Conservation (phyloP, 2,797 vertebrate species). For the Rhyacichthys aspro region DNA sequence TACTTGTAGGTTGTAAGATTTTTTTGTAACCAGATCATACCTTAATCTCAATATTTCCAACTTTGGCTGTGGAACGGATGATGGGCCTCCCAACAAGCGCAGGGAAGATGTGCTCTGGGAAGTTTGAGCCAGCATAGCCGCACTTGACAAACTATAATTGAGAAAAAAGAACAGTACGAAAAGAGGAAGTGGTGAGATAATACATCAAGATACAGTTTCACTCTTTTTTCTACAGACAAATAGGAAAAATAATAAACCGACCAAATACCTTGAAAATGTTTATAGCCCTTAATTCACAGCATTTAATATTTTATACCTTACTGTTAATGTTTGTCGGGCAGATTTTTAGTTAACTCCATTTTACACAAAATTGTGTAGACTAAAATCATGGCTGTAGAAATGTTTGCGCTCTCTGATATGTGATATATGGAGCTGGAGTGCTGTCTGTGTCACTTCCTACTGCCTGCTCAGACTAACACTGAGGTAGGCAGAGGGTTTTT, state of each 20-base stretch:
- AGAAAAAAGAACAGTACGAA: constrained; percentile 12
- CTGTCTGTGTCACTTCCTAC: constrained; percentile 85
- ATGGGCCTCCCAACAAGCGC: constrained; percentile 85
- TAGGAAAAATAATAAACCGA: no score
- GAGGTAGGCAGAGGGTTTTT: constrained; percentile 16
- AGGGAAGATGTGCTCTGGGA: constrained; percentile 88
- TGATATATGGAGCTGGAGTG: constrained; percentile 69
- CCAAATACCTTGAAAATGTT: no score
- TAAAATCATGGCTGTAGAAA: no score
- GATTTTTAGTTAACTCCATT: no score
- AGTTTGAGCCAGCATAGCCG: constrained; percentile 87
- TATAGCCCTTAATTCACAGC: no score
- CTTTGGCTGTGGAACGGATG: constrained; percentile 85
- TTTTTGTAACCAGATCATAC: constrained; percentile 53
- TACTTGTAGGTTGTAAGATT: no score
- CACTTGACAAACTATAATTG: constrained; percentile 84
- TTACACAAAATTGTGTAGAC: no score
- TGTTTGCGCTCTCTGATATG: no score
- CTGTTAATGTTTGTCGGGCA: no score
- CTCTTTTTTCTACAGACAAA: no score
- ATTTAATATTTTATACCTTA: no score
- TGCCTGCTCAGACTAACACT: constrained; percentile 73
- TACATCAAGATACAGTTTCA: not conserved
- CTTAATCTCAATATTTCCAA: constrained; percentile 88
- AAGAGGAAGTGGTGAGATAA: constrained; percentile 28